Percentiles rank a stretch among this genome's conserved stretches.
These are phyloP conservation scores for Periparus ater DNA, from an alignment of 2,797 vertebrate species.

Conservation along the genomic window DNA sequence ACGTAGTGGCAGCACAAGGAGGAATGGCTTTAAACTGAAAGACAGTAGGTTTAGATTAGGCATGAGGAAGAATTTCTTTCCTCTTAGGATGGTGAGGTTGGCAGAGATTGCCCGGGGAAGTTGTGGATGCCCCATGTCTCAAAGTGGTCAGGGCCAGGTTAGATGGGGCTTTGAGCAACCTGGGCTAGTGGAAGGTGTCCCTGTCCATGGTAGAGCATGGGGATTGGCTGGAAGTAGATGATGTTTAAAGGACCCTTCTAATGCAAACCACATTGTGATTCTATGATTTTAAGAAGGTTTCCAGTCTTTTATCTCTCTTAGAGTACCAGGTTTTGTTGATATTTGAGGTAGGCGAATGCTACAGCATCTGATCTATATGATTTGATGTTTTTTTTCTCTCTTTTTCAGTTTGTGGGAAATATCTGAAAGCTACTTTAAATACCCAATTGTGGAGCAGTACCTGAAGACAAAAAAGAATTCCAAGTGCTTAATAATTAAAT, in stretches of 20 bases:
- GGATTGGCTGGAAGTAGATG: neutral
- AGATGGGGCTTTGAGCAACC: neutral
- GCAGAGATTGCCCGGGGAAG: neutral
- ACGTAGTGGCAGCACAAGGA: neutral
- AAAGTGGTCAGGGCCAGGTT: neutral
- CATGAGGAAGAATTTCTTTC: neutral
- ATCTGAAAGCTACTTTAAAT: constrained; percentile 87
- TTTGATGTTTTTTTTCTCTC: neutral
- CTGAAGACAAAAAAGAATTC: constrained; percentile 88
- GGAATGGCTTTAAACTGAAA: neutral
- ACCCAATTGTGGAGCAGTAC: constrained; percentile 93
- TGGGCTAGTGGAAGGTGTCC: neutral
- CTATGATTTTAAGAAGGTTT: neutral
- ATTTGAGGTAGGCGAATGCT: neutral
- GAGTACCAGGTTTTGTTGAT: neutral
- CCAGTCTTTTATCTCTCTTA: neutral
- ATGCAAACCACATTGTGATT: neutral
- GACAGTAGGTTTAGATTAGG: neutral
- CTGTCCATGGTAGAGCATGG: rapidly evolving
- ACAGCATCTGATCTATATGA: neutral
- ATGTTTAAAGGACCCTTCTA: neutral
- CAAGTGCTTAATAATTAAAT: constrained; percentile 79
- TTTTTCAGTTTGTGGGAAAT: constrained; percentile 83
- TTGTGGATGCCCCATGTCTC: neutral
- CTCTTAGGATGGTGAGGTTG: neutral